Conservation (phyloP, 2,888 invertebrate species). For the Mesodorylaimus sp. region DNA sequence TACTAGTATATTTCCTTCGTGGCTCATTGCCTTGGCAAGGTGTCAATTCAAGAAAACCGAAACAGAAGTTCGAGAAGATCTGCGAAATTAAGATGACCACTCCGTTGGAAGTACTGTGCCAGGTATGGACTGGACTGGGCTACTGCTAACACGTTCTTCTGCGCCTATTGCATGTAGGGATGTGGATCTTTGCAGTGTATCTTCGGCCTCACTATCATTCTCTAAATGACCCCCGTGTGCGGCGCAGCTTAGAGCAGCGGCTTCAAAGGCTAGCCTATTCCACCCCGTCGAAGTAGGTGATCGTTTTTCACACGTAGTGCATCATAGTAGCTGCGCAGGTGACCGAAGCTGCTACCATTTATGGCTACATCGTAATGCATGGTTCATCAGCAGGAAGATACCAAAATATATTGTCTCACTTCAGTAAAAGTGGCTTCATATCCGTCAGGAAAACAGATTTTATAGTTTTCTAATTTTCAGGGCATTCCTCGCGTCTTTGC, state of each 20-base stretch:
- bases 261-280: too few relatives aligned
- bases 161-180: not conserved
- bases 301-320: too few relatives aligned
- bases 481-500: conserved; percentile 97
- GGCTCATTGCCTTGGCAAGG: conserved; percentile 11
- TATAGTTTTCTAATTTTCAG: too few relatives aligned
- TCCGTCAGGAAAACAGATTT: not conserved
- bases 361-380: too few relatives aligned
- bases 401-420: not conserved
- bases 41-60: not conserved
- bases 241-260: too few relatives aligned
- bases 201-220: not conserved
- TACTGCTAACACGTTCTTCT: too few relatives aligned
- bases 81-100: conserved; percentile 1
- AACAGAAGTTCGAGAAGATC: not conserved
- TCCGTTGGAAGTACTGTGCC: conserved; percentile 3
- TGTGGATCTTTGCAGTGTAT: not conserved
- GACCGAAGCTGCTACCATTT: too few relatives aligned
- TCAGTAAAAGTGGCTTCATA: too few relatives aligned
- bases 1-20: conserved; percentile 8
- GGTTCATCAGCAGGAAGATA: not conserved
- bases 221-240: not conserved
- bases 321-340: too few relatives aligned
- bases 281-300: too few relatives aligned
- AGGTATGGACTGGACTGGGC: too few relatives aligned